These are phyloP conservation scores for Nomada goodeniana DNA, from an alignment of 2,888 invertebrate genomes.

Conservation along the genomic window DNA sequence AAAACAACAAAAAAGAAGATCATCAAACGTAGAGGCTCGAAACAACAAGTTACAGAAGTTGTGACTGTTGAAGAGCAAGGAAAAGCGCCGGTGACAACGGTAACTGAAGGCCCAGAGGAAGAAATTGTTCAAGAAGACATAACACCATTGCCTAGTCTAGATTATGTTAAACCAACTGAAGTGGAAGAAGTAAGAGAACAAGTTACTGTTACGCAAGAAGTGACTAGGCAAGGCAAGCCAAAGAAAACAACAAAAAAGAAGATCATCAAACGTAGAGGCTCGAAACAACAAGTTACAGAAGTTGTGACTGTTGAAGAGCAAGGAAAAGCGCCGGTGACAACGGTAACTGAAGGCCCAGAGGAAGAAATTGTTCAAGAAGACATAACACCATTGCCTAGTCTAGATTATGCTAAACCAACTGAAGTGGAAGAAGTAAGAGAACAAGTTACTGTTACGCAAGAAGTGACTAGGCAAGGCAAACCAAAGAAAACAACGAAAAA, in stretches of 20 bases:
- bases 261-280: too few relatives aligned
- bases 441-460: conserved; percentile 70
- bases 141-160: conserved; percentile 1
- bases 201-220: too few relatives aligned
- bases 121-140: conserved; percentile 58
- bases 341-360: conserved; percentile 68
- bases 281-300: too few relatives aligned
- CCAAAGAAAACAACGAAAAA: conserved; percentile 71
- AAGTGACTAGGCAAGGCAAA: conserved; percentile 66
- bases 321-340: conserved; percentile 65
- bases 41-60: conserved; percentile 48
- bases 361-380: conserved; percentile 80
- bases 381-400: conserved; percentile 75
- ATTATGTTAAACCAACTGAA: too few relatives aligned
- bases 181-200: too few relatives aligned
- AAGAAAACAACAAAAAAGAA: too few relatives aligned
- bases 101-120: conserved; percentile 66
- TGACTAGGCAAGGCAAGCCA: too few relatives aligned
- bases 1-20: conserved; percentile 79
- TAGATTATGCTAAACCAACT: conserved; percentile 82
- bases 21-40: conserved; percentile 57
- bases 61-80: conserved; percentile 71
- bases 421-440: conserved; percentile 70
- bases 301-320: too few relatives aligned
- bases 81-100: conserved; percentile 64